phyloP scores from a whole-genome alignment of 2,888 invertebrate species.

The Agrilus biguttatus region DNA sequence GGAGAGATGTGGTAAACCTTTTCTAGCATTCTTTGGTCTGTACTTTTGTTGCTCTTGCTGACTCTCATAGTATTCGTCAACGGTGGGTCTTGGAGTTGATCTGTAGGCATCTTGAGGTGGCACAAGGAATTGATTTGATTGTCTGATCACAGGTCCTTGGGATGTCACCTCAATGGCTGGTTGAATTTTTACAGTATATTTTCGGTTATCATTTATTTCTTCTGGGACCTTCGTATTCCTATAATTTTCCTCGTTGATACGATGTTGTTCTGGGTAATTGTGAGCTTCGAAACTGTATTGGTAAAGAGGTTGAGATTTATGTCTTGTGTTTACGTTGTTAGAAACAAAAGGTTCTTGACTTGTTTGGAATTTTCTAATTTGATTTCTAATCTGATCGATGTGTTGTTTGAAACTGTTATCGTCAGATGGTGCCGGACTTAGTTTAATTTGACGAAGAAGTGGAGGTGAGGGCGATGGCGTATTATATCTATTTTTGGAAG shows the following conservation, averaged over 20 bases:
- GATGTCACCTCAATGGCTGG: slow-evolving; percentile 27
- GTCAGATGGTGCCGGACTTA: too few species aligned
- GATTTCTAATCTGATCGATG: too few species aligned
- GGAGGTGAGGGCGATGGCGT: too few species aligned
- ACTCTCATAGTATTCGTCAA: slow-evolving; percentile 48
- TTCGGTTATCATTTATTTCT: slow-evolving; percentile 20
- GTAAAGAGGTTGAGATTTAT: slow-evolving; percentile 43
- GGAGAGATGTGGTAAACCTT: too few species aligned
- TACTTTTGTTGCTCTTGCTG: slow-evolving; percentile 42
- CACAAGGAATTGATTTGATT: slow-evolving; percentile 17
- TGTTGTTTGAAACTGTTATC: too few species aligned
- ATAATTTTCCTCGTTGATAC: slow-evolving; percentile 7
- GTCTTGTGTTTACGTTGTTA: too few species aligned
- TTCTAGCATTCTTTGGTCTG: slow-evolving; percentile 19
- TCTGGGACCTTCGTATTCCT: slow-evolving; percentile 5
- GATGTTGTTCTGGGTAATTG: slow-evolving; percentile 33
- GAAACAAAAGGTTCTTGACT: too few species aligned
- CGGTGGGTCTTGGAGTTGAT: slow-evolving; percentile 32
- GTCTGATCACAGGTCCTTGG: slow-evolving; percentile 25
- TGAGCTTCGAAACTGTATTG: slow-evolving; percentile 60
- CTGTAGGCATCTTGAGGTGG: slow-evolving; percentile 13
- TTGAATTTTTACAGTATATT: slow-evolving; percentile 29
- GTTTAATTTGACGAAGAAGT: too few species aligned
- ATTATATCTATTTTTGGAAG: too few species aligned
- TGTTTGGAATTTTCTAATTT: too few species aligned